A percentile compares a stretch with the other conserved stretches of the same genome.
Conservation (phyloP, 2,888 invertebrate genomes). For the Neoitamus cyanurus region DNA sequence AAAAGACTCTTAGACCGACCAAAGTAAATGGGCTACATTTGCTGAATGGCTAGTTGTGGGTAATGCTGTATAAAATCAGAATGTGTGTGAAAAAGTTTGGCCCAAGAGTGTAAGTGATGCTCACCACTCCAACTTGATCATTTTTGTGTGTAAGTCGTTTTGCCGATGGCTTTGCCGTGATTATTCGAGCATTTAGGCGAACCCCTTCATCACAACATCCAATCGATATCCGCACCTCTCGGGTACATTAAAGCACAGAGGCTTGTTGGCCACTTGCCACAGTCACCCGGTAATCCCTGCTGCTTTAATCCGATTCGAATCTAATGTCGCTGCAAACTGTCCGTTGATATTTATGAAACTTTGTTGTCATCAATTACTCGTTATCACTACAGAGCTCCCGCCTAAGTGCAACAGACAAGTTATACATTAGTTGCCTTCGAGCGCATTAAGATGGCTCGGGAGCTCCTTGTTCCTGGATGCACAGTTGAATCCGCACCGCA, state of each 20-base stretch:
- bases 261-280: neutral
- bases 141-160: neutral
- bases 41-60: neutral
- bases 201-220: neutral
- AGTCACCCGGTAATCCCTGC: neutral
- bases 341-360: constrained; percentile 23
- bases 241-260: neutral
- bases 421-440: neutral
- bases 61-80: neutral
- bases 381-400: neutral
- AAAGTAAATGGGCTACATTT: neutral
- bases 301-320: neutral
- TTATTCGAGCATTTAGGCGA: neutral
- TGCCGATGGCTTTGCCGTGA: neutral
- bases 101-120: too few species aligned
- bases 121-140: neutral
- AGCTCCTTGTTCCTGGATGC: neutral
- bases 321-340: constrained; percentile 12
- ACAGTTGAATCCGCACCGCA: neutral
- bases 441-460: neutral
- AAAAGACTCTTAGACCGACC: neutral
- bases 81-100: neutral
- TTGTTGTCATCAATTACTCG: constrained; percentile 31
- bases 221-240: neutral
- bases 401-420: neutral